Evolutionary conservation across 2,113 vertebrate genomes (phyloP).

Genomic region (Shinisaurus crocodilurus): DNA sequence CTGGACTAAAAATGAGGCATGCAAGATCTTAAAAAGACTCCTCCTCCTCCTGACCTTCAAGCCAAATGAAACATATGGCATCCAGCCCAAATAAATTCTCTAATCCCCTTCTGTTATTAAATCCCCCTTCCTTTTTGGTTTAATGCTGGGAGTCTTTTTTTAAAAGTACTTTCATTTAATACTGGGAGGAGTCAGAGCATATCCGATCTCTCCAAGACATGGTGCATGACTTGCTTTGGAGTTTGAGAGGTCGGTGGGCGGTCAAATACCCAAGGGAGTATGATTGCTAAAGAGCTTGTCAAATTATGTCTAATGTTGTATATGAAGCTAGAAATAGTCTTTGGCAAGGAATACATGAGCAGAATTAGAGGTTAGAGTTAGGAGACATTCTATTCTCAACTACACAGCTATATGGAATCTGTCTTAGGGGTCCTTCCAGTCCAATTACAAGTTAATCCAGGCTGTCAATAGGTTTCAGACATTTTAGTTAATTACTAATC

Average conservation of each 20-base stretch:
- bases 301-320: not conserved
- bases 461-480: not conserved
- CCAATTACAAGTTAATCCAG: not conserved
- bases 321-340: not conserved
- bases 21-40: constrained; percentile 48
- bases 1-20: constrained; percentile 41
- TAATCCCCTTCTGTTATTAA: constrained; percentile 65
- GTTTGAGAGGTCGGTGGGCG: not conserved
- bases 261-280: constrained; percentile 14
- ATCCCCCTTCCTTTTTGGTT: constrained; percentile 47
- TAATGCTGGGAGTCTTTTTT: constrained; percentile 19
- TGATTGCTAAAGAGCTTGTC: constrained; percentile 26
- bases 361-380: not conserved
- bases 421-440: not conserved
- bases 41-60: constrained; percentile 46
- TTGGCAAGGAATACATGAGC: not conserved
- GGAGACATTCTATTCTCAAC: not conserved
- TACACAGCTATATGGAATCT: not conserved
- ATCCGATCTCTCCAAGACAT: not conserved
- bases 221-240: not conserved
- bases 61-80: constrained; percentile 66
- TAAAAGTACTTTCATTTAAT: constrained; percentile 34
- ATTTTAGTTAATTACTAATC: not conserved
- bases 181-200: constrained; percentile 39
- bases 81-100: constrained; percentile 61